Base-by-base conservation (phyloP, 2,113 vertebrate genomes). In the Apteryx owenii region DNA sequence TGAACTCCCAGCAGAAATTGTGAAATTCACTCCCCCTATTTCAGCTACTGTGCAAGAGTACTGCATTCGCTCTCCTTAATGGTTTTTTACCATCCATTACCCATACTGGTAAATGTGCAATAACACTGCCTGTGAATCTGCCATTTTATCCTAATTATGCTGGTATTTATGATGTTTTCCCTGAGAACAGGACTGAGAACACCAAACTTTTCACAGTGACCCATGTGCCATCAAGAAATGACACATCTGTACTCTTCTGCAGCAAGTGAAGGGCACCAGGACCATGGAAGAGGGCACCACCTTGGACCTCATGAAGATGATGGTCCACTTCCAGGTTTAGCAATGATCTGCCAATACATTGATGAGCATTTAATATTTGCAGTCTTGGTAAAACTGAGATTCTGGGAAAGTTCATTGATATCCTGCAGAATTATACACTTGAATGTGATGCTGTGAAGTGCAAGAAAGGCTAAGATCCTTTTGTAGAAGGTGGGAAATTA, bases 1-100 rank as follows among this genome's bases (percentile, higher is more conserved):
- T 80, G 70, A 97, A 91, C 86, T 96, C 89, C 84, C 89, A 95
- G 90, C 58, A 94, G 91, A 94, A 93, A 29, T 70, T 78, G 29
- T 84, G 56, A 96, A 93, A 88, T 86, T 90, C 88, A 90, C 80
- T 93, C 78, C 62, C 66, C 91, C 50, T 89, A 53, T 48, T 80
- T 95, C 58, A 91, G 86, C 48, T 92, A 77, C 90, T 88, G 66
- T 90, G 5, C 48, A 76, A 76, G 44, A 72, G 73, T 61, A 58
- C 31, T 87, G 6, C 3, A 9, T 61, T 89, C 31, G 48, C 58
- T 89, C 48, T 71, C 78, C 65, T 29, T 76, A 68, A 70, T 48
- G 72, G 66, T 42, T 51, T 36, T 40, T 20, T 5, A 23, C 46
- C 77, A 28, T 51, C 16, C 38, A 48, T 54, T 93, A 29, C 1